These are phyloP conservation scores for Odocoileus virginianus DNA, from an alignment of 2,113 vertebrate genomes.

Conservation along the genomic window DNA sequence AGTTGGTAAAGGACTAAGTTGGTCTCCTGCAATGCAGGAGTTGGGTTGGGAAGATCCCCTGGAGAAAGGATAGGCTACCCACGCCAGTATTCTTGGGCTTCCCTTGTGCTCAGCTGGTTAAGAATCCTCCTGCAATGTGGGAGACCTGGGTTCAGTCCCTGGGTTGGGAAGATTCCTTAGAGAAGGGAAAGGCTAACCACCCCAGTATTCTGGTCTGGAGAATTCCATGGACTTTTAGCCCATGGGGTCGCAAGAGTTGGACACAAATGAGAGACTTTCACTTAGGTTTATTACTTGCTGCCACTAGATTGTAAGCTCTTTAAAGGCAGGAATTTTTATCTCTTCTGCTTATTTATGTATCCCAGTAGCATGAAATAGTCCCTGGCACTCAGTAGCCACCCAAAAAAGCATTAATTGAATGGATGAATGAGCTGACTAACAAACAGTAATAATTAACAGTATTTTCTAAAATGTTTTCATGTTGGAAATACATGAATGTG, in stretches of 20 bases:
- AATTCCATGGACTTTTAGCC: neutral
- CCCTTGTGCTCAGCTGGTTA: neutral
- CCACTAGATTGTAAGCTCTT: neutral
- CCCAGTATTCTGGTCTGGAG: neutral
- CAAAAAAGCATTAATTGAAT: neutral
- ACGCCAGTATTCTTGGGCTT: neutral
- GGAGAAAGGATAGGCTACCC: neutral
- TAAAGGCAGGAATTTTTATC: neutral
- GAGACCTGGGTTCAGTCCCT: neutral
- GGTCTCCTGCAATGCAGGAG: neutral
- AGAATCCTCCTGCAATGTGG: neutral
- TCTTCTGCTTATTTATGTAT: neutral
- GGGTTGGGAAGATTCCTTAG: neutral
- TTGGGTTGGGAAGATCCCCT: neutral
- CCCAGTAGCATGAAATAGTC: neutral
- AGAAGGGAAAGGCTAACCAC: neutral
- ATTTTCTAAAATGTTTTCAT: neutral
- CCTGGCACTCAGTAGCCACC: neutral
- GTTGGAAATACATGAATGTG: conserved; percentile 39
- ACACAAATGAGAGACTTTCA: neutral
- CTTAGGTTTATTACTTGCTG: neutral
- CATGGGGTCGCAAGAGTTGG: neutral
- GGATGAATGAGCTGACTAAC: neutral
- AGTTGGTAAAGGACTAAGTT: neutral
- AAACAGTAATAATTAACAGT: neutral